Percentiles rank a stretch among this genome's conserved stretches.
These are phyloP conservation scores for Borostomias antarcticus DNA, from an alignment of 2,797 vertebrate species.

Conservation along the genomic window DNA sequence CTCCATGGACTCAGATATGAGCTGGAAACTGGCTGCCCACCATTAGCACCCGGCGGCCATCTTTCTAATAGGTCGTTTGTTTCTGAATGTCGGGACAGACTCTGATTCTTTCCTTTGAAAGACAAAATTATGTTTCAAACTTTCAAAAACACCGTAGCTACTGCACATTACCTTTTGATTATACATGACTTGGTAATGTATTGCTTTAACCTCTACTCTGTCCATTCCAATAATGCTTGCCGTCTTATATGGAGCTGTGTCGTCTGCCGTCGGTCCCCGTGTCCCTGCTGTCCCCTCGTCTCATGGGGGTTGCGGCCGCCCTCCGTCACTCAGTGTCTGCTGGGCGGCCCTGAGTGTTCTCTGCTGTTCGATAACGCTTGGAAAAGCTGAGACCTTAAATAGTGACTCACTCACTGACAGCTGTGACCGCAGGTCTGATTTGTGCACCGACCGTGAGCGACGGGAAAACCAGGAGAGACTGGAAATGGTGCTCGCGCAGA, in stretches of 20 bases:
- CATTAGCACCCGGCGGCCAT: no score
- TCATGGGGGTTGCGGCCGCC: not conserved
- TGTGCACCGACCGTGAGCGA: not conserved
- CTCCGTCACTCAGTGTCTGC: not conserved
- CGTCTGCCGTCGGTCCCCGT: not conserved
- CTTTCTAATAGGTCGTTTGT: no score
- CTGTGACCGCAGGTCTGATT: not conserved
- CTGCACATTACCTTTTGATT: no score
- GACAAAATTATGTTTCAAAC: no score
- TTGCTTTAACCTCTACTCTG: no score
- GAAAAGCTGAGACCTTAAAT: not conserved
- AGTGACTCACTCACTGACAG: constrained; percentile 5
- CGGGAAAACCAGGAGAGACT: not conserved
- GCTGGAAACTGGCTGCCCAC: no score
- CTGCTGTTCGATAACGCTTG: constrained; percentile 8
- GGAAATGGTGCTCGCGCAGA: not conserved
- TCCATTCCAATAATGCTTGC: not conserved
- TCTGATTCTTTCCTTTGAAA: no score
- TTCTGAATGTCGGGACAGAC: no score
- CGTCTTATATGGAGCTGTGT: not conserved
- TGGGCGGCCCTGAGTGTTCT: not conserved
- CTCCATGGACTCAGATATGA: no score
- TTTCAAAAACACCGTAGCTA: no score
- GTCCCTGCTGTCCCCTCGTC: not conserved
- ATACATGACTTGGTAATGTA: no score